Evolutionary conservation across 2,888 invertebrate species (phyloP).

Genomic region (Petrolisthes cinctipes): DNA sequence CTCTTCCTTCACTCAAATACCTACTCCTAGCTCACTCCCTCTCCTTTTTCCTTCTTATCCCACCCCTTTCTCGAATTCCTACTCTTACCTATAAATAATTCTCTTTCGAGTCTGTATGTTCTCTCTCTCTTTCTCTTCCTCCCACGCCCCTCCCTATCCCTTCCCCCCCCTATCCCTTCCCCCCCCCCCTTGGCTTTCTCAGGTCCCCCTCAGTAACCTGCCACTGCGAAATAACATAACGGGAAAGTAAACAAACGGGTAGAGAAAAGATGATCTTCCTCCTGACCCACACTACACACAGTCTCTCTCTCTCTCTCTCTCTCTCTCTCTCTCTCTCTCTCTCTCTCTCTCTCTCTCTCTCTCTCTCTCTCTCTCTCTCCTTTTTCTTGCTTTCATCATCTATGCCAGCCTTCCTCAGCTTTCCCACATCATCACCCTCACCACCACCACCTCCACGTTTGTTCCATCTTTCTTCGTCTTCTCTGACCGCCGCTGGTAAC

Average conservation of each 20-base stretch:
- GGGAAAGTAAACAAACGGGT: conserved; percentile 27
- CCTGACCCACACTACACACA: background rate
- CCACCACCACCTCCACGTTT: background rate
- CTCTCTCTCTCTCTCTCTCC: background rate
- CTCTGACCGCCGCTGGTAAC: too few species aligned
- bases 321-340: background rate
- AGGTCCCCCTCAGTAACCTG: conserved; percentile 11
- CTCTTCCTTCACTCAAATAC: background rate
- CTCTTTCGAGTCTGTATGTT: background rate
- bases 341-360: background rate
- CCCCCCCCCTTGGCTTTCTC: conserved; percentile 13
- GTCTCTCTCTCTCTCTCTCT: background rate
- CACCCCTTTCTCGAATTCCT: background rate
- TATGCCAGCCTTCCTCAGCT: background rate
- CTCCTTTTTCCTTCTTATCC: background rate
- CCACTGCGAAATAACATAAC: conserved; percentile 26
- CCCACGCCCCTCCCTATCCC: background rate
- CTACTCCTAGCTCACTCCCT: background rate
- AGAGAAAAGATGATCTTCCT: conserved; percentile 11
- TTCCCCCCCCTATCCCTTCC: background rate
- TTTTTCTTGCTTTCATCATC: background rate
- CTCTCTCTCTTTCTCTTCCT: background rate
- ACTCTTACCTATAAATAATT: background rate
- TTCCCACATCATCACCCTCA: background rate
- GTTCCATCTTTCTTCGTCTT: too few species aligned